A percentile compares a stretch with the other conserved stretches of the same genome.
phyloP scores from a whole-genome alignment of 1,140 invertebrate genomes.

The Brachionus paranguensis region DNA sequence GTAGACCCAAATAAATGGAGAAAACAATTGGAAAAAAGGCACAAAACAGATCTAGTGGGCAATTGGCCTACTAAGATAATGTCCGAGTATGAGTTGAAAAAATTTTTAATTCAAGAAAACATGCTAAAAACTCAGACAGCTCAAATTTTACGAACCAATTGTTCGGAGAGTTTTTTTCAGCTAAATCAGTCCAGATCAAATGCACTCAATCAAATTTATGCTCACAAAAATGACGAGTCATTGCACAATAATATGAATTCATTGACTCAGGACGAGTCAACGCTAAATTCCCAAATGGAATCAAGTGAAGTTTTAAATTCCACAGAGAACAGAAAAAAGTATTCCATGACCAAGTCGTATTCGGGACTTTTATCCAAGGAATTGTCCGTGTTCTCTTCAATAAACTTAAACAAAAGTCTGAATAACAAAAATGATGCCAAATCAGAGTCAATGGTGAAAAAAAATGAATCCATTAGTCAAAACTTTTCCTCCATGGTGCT shows the following conservation, averaged over 20 bases:
- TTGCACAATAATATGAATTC: neutral
- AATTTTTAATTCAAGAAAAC: slow-evolving; percentile 22
- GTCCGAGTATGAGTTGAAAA: slow-evolving; percentile 17
- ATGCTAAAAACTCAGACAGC: slow-evolving; percentile 24
- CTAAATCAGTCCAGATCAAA: neutral
- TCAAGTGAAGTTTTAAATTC: slow-evolving; percentile 29
- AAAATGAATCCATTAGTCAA: neutral
- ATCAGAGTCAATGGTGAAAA: neutral
- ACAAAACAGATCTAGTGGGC: neutral
- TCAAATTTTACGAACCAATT: slow-evolving; percentile 25
- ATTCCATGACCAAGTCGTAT: slow-evolving; percentile 13
- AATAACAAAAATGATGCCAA: neutral
- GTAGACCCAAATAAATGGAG: slow-evolving; percentile 17
- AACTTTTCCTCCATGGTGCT: neutral
- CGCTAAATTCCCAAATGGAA: neutral
- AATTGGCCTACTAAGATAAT: slow-evolving; percentile 32
- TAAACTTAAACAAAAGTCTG: neutral
- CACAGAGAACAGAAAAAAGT: neutral
- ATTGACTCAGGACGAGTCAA: neutral
- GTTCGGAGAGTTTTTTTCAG: slow-evolving; percentile 14
- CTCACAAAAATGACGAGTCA: slow-evolving; percentile 8
- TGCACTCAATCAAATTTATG: neutral
- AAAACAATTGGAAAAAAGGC: neutral
- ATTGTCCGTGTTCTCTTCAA: neutral
- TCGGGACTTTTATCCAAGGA: slow-evolving; percentile 6